Evolutionary conservation across 2,113 vertebrate genomes (phyloP).

Genomic region (Psilopsiagon aurifrons): DNA sequence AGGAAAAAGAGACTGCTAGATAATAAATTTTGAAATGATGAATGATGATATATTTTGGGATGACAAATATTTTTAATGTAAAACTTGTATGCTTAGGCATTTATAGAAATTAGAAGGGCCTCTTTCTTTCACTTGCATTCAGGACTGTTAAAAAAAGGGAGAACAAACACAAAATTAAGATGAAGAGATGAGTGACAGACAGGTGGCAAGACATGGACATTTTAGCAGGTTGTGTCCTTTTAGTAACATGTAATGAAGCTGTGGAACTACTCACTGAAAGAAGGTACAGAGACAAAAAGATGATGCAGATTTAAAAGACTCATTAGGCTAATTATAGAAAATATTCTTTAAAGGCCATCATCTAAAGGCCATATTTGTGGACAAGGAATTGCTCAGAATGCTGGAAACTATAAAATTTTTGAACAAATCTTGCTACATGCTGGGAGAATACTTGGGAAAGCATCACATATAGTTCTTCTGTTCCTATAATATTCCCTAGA

Average conservation of each 20-base stretch:
- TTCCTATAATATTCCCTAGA: neutral
- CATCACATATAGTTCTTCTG: neutral
- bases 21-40: neutral
- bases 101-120: neutral
- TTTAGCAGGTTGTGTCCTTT: neutral
- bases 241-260: neutral
- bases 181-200: neutral
- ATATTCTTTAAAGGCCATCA: neutral
- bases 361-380: neutral
- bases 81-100: neutral
- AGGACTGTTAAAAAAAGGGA: neutral
- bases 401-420: neutral
- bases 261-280: neutral
- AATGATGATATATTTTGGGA: neutral
- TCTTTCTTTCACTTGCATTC: neutral
- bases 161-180: neutral
- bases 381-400: neutral
- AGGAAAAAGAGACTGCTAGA: neutral
- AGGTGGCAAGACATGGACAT: neutral
- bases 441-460: neutral
- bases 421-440: neutral
- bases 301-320: neutral
- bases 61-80: neutral
- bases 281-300: neutral
- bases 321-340: neutral